Evolutionary conservation across 2,888 invertebrate genomes (phyloP), one percentile per base, ranked within the genome.

Genomic region (Tetranychus piercei): DNA sequence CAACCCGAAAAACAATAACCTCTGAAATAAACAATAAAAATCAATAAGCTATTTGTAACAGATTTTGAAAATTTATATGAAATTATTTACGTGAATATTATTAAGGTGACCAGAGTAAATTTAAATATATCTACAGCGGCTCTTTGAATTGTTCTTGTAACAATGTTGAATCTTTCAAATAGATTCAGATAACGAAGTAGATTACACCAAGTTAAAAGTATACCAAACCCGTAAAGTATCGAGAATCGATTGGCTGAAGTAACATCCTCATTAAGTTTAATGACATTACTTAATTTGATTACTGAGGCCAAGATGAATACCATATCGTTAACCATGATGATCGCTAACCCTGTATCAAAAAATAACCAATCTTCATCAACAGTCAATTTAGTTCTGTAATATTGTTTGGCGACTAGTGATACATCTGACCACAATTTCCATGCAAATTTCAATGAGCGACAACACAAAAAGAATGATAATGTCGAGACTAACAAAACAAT

Each of bases 1-100:
- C 99, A 99, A 0, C 99, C 99, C 81, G 96, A 96, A 80, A 99
- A 94, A 55, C 91, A 90, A 81, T 97, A 99, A 1, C 97, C 99
- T 22, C 92, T 77, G 55, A 43, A 20, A 44, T 11, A 6, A 65
- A 65, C n/a, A 65, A 18, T 9, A 73, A 9, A 11, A 75, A 70
- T 20, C 2, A 71, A 73, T 69, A 66, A 44, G 22, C 22, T 44
- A 34, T n/a, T 44, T 20, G 1, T 44, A 6, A 45, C 20, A 22
- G 34, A 34, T 34, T 34, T 5, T 34, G 34, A 34, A 18, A 20
- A 4, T 43, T 45, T 20, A 44, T 34, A 6, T 34, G 73, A 8
- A 44, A 75, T 74, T 75, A 90, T 83, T 97, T 99, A 74, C 99
- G 88, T 15, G 99, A 84, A 73, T 94, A 82, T 0, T 95, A 94